Evolutionary conservation across 2,113 vertebrate species (phyloP), one percentile per base, ranked within the genome.

Genomic region (Dasypus novemcinctus): DNA sequence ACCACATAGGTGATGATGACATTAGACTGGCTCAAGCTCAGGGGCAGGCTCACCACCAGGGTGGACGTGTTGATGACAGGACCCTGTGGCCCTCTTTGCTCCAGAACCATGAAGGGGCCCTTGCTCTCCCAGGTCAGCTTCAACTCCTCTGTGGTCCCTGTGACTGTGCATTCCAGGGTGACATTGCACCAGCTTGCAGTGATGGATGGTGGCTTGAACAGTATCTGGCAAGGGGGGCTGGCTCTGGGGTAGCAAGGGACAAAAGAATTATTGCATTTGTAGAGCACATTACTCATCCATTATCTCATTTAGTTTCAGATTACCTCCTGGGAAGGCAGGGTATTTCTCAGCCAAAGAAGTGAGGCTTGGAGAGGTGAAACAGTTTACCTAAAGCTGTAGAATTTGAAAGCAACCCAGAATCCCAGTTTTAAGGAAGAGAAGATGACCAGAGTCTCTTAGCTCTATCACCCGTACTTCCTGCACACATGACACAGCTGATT

Each of bases 41-140:
- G 97, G 0, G 89, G 95, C 89, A 97, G 93, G 0, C 89, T 81
- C 49, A 97, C 4, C 1, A 63, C 9, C 0, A 97, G 91, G 3
- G 13, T 31, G 61, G 49, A 3, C 20, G 87, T 33, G 5, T 79
- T 25, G 20, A 14, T 27, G n/a, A 81, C 88, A n/a, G 95, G 68
- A 36, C 96, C 91, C 15, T 81, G 76, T 2, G 36, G n/a, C 1
- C 27, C 76, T 0, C 57, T 0, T 21, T 46, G 38, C 8, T 8
- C 9, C 12, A 23, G 88, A 0, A 80, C 72, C 7, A 17, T 5
- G 27, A 83, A 4, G 27, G 75, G 0, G 27, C 5, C 79, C 83
- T 95, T 90, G 57, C 25, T 92, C 4, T 36, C 38, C 96, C 97
- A 98, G 49, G 83, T 97, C 93, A 97, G 13, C 0, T 93, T 97